Conservation (phyloP, 2,797 vertebrate genomes). For the Danio kyathit region DNA sequence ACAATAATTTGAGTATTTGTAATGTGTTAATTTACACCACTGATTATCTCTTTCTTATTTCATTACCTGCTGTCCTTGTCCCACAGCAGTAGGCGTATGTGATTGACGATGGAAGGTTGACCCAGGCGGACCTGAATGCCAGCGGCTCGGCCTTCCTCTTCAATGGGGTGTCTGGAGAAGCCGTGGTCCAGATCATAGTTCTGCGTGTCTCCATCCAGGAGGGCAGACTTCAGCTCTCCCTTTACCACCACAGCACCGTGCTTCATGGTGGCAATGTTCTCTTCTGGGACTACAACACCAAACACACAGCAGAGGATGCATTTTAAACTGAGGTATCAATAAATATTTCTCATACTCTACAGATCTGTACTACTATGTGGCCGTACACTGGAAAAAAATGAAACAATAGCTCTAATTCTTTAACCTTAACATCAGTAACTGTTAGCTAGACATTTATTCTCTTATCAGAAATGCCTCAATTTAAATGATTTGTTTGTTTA, state of each 20-base stretch:
- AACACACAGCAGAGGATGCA: neutral
- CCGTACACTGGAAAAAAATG: neutral
- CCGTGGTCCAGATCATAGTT: constrained; percentile 98
- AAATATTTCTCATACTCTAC: neutral
- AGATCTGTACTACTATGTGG: no score
- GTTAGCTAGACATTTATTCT: neutral
- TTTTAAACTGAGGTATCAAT: neutral
- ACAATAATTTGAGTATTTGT: no score
- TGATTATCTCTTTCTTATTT: neutral
- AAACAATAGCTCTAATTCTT: neutral
- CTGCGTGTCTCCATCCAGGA: constrained; percentile 96
- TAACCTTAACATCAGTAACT: neutral
- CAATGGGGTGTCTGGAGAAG: constrained; percentile 97
- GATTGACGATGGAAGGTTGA: constrained; percentile 94
- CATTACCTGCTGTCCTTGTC: constrained; percentile 94
- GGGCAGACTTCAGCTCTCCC: constrained; percentile 95
- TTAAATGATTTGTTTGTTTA: no score
- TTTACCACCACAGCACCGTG: constrained; percentile 96
- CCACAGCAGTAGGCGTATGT: constrained; percentile 93
- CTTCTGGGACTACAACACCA: constrained; percentile 87
- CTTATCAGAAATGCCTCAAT: no score
- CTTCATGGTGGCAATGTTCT: constrained; percentile 99
- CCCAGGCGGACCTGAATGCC: constrained; percentile 96
- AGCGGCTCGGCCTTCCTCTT: constrained; percentile 88
- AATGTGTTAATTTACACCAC: no score